Evolutionary conservation across 2,888 invertebrate species (phyloP).

Genomic region (Theodoxus fluviatilis): DNA sequence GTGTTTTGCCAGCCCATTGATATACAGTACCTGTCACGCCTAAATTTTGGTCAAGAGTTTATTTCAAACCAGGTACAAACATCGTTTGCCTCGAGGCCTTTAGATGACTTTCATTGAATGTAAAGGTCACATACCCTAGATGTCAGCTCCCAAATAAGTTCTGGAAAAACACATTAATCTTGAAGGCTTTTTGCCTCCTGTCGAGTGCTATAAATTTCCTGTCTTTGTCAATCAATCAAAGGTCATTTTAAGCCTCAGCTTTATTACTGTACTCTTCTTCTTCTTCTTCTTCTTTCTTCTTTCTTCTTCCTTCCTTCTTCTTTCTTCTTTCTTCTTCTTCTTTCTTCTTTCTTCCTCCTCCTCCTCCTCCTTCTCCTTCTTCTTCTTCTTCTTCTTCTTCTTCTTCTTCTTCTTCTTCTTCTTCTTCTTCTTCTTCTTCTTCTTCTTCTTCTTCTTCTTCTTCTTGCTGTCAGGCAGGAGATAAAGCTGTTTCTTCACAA

Average conservation of each 20-base stretch:
- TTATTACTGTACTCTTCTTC: background rate
- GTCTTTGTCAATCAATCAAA: too few relatives aligned
- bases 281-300: background rate
- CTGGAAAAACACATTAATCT: background rate
- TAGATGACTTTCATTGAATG: too few relatives aligned
- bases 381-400: background rate
- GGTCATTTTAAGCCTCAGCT: background rate
- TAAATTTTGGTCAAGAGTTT: too few relatives aligned
- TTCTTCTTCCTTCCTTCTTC: background rate
- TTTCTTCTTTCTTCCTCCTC: background rate
- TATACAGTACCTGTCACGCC: too few relatives aligned
- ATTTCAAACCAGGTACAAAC: too few relatives aligned
- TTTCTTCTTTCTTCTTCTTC: background rate
- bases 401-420: background rate
- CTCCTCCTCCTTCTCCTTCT: background rate
- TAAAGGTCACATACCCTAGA: too few relatives aligned
- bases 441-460: conserved; percentile 2
- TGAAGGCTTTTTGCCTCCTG: background rate
- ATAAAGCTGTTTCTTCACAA: too few relatives aligned
- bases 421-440: conserved; percentile 2
- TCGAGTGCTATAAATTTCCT: too few relatives aligned
- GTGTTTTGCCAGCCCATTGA: too few relatives aligned
- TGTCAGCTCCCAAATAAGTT: conserved; percentile 10
- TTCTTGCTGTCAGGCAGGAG: too few relatives aligned
- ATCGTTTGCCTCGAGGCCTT: too few relatives aligned